Percentiles rank a stretch among this genome's conserved stretches.
Conservation (phyloP, 2,113 vertebrate species). For the Tapirus terrestris region DNA sequence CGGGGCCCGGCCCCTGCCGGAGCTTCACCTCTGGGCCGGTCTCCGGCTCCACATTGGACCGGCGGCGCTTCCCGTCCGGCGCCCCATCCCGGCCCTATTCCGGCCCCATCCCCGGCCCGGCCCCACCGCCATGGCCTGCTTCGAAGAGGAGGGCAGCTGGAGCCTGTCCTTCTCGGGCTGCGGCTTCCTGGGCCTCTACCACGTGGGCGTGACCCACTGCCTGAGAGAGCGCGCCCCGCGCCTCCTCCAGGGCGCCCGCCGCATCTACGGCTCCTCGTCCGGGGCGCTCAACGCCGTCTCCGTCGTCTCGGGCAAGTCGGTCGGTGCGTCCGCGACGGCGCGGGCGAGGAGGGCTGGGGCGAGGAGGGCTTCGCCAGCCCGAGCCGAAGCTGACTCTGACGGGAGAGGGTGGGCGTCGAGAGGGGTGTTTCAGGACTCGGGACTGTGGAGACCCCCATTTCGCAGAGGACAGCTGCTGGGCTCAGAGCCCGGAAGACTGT, state of each 20-base stretch:
- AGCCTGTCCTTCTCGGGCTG: conserved; percentile 93
- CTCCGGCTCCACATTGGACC: rapidly evolving
- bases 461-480: neutral
- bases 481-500: neutral
- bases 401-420: neutral
- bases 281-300: conserved; percentile 89
- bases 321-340: conserved; percentile 83
- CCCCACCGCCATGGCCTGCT: neutral
- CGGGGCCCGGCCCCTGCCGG: rapidly evolving
- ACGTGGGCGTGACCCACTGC: conserved; percentile 91
- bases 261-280: conserved; percentile 91
- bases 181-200: conserved; percentile 93
- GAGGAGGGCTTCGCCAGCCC: no score
- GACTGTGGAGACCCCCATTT: no score
- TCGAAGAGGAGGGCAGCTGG: conserved; percentile 89
- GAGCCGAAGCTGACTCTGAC: rapidly evolving
- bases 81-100: rapidly evolving
- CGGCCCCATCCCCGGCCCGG: rapidly evolving
- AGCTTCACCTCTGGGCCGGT: rapidly evolving
- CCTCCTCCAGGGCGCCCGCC: conserved; percentile 87
- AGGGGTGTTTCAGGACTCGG: neutral
- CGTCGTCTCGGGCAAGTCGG: conserved; percentile 84
- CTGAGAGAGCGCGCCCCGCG: conserved; percentile 90
- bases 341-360: rapidly evolving
- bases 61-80: rapidly evolving